phyloP scores from a whole-genome alignment of 2,797 vertebrate genomes.

The Paratrypauchen microcephalus region DNA sequence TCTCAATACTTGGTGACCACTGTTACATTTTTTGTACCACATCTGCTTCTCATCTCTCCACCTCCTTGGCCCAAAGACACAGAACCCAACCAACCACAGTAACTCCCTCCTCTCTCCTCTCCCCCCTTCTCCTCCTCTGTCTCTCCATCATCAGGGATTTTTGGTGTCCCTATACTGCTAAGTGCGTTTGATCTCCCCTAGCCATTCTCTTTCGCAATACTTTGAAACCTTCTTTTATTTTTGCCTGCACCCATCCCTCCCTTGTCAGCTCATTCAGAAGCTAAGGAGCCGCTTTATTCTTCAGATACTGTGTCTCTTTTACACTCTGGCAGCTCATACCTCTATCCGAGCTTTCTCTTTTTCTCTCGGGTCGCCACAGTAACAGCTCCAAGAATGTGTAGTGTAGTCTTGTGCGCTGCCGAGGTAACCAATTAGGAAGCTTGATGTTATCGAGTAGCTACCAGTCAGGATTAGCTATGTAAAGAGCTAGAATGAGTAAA shows the following conservation, averaged over 20 bases:
- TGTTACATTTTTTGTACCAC: conserved; percentile 3
- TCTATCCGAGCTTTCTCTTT: conserved; percentile 19
- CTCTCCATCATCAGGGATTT: conserved; percentile 42
- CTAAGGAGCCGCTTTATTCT: conserved; percentile 31
- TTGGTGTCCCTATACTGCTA: conserved; percentile 3
- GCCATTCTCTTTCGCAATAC: conserved; percentile 49
- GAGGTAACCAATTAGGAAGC: conserved; percentile 43
- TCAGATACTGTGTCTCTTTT: conserved; percentile 29
- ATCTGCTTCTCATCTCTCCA: conserved; percentile 9
- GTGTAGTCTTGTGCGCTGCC: conserved; percentile 13
- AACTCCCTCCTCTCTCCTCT: conserved; percentile 1
- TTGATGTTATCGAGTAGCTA: conserved; percentile 47
- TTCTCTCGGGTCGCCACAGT: conserved; percentile 47
- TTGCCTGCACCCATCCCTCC: conserved; percentile 32
- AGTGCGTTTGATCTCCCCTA: conserved; percentile 43
- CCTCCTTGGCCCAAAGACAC: conserved; percentile 9
- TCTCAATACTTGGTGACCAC: background rate
- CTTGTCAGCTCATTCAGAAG: conserved; percentile 35
- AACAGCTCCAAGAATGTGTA: conserved; percentile 38
- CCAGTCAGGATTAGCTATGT: conserved; percentile 47
- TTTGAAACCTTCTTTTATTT: conserved; percentile 42
- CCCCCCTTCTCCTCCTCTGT: conserved; percentile 9
- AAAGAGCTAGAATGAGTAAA: conserved; percentile 44
- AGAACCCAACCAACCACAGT: background rate
- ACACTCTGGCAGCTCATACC: conserved; percentile 28